Evolutionary conservation across 2,797 vertebrate genomes (phyloP).

Genomic region (Percopsis omiscomaycus): DNA sequence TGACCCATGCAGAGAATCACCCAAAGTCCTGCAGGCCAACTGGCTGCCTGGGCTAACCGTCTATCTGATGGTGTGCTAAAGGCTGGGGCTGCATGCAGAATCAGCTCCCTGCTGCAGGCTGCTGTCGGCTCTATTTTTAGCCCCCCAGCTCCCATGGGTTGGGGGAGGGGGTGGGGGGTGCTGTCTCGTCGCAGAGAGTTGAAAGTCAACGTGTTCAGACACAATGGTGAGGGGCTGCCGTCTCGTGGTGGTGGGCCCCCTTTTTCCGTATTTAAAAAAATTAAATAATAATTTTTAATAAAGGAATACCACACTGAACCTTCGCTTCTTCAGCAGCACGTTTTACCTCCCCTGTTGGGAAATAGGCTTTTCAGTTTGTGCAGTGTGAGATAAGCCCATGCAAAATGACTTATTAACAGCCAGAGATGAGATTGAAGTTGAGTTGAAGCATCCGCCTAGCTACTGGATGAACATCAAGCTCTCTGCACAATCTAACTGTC

Average conservation of each 20-base stretch:
- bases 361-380: conserved; percentile 29
- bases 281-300: background rate
- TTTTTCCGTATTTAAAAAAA: conserved; percentile 17
- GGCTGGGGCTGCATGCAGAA: conserved; percentile 77
- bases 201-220: conserved; percentile 78
- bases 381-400: conserved; percentile 24
- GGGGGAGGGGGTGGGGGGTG: conserved; percentile 9
- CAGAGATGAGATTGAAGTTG: conserved; percentile 55
- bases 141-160: conserved; percentile 69
- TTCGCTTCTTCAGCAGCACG: conserved; percentile 20
- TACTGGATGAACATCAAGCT: conserved; percentile 43
- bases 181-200: conserved; percentile 77
- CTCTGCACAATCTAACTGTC: conserved; percentile 46
- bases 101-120: conserved; percentile 74
- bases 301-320: background rate
- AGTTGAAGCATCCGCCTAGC: conserved; percentile 48
- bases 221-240: conserved; percentile 71
- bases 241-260: conserved; percentile 41
- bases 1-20: conserved; percentile 56
- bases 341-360: conserved; percentile 38
- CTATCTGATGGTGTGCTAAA: conserved; percentile 65
- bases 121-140: conserved; percentile 76
- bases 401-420: conserved; percentile 41
- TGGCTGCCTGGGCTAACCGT: conserved; percentile 47
- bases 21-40: conserved; percentile 33